These are phyloP conservation scores for Hymenochirus boettgeri DNA, from an alignment of 2,113 vertebrate species.

Conservation along the genomic window DNA sequence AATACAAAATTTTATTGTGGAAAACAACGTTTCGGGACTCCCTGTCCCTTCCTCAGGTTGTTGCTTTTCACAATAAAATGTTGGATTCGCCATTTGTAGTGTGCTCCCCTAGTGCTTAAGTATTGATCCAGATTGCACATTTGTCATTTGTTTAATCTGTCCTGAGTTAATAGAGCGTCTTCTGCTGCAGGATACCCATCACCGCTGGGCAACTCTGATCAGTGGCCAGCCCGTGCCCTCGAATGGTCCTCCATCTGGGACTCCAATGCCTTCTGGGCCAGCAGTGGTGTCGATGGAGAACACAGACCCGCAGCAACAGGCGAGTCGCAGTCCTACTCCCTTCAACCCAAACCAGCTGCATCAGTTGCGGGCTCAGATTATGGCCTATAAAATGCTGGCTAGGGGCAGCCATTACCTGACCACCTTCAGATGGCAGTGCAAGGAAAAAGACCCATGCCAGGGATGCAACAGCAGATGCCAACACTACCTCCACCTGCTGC, in stretches of 20 bases:
- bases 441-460: conserved; percentile 87
- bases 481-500: conserved; percentile 81
- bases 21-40: too few species aligned
- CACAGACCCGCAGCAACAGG: conserved; percentile 71
- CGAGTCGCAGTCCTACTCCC: conserved; percentile 79
- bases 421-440: conserved; percentile 94
- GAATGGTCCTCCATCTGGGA: conserved; percentile 81
- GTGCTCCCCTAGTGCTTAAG: too few species aligned
- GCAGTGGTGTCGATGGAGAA: conserved; percentile 73
- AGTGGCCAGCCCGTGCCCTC: conserved; percentile 92
- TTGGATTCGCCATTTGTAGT: too few species aligned
- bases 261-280: conserved; percentile 77
- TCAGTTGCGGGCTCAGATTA: conserved; percentile 92
- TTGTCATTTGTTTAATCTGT: too few species aligned
- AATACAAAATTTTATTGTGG: too few species aligned
- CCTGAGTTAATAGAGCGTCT: too few species aligned
- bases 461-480: conserved; percentile 86
- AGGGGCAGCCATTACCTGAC: conserved; percentile 82
- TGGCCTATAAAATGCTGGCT: conserved; percentile 96
- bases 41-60: too few species aligned
- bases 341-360: conserved; percentile 96
- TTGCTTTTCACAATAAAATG: too few species aligned
- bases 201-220: conserved; percentile 85
- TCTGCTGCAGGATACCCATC: conserved; percentile 81
- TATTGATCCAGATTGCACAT: too few species aligned